Base-by-base conservation (phyloP, 1,140 invertebrate genomes). In the Frieseomelitta varia region DNA sequence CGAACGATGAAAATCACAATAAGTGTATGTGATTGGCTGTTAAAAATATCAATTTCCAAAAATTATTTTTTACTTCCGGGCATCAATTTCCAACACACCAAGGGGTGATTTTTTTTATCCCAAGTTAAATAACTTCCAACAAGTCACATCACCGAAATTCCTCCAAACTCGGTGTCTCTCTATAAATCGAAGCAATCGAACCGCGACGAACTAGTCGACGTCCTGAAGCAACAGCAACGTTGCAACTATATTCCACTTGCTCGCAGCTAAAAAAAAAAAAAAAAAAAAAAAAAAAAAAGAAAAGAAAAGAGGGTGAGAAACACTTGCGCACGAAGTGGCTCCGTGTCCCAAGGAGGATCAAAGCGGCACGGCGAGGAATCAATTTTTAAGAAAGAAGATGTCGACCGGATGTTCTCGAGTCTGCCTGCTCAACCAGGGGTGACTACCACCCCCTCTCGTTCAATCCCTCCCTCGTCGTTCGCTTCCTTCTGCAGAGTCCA, bases 351-450 rank as follows among this genome's bases (percentile, higher is more conserved):
- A 74, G 81, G 47, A 73, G 85, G 85, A 87, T 90, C 88, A 87
- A 89, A 89, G 85, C 81, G 82, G 79, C 79, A 78, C 39, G 39
- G 74, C 73, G 67, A 76, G 88, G 81, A 86, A 90, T 90, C 88
- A 90, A 90, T 90, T 87, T 87, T 89, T 90, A 84, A 87, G 81
- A 87, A 87, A 85, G 79, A 86, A 90, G 86, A 90, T 90, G 89
- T 90, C 86, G 89, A 90, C 79, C 88, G 89, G 89, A 90, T 90
- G 89, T 86, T 90, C 78, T 81, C 69, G 76, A 77, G 81, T 63
- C 55, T 55, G 55, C 63, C 19, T 47, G 81, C 61, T 68, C 58
- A 19, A 58, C 21, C 47, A 81, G 76, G 53, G 77, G 53, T 39
- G 65, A 61, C 34, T 47, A 11, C 69, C 68, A 21, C 61, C 19